phyloP scores from a whole-genome alignment of 2,113 vertebrate genomes.

The Anolis sagrei region DNA sequence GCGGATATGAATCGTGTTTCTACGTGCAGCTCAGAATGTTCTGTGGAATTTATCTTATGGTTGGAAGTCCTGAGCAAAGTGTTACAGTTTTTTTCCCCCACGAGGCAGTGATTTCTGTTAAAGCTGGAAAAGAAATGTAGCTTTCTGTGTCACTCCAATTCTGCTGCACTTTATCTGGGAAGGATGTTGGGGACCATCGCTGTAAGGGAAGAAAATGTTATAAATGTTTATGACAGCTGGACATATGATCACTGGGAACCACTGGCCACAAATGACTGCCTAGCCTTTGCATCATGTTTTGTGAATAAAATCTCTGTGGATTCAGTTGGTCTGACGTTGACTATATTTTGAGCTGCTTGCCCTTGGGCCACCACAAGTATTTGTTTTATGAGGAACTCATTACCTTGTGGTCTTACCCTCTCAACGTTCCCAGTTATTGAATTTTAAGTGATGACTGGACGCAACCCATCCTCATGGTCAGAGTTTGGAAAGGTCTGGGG shows the following conservation, averaged over 20 bases:
- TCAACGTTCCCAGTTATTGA: constrained; percentile 58
- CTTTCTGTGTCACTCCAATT: constrained; percentile 37
- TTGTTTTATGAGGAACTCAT: constrained; percentile 66
- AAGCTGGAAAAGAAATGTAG: constrained; percentile 45
- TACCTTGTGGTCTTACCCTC: constrained; percentile 54
- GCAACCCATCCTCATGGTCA: not conserved
- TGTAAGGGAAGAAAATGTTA: constrained; percentile 57
- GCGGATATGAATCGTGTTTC: not conserved
- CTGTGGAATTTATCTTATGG: constrained; percentile 26
- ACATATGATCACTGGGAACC: constrained; percentile 54
- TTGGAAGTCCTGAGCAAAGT: constrained; percentile 40
- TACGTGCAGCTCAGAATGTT: constrained; percentile 11
- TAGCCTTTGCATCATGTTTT: constrained; percentile 59
- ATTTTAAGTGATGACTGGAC: constrained; percentile 23
- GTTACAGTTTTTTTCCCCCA: constrained; percentile 50
- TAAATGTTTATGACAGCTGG: constrained; percentile 55
- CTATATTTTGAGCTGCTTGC: constrained; percentile 57
- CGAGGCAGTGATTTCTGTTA: constrained; percentile 52
- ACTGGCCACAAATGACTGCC: constrained; percentile 66
- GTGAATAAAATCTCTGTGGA: constrained; percentile 36
- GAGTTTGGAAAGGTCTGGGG: not conserved
- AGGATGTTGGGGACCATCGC: constrained; percentile 14
- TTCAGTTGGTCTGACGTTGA: constrained; percentile 53
- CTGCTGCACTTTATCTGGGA: constrained; percentile 59
- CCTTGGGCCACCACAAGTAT: constrained; percentile 57